Evolutionary conservation across 1,140 invertebrate genomes (phyloP).

Genomic region (Dryas iulia): DNA sequence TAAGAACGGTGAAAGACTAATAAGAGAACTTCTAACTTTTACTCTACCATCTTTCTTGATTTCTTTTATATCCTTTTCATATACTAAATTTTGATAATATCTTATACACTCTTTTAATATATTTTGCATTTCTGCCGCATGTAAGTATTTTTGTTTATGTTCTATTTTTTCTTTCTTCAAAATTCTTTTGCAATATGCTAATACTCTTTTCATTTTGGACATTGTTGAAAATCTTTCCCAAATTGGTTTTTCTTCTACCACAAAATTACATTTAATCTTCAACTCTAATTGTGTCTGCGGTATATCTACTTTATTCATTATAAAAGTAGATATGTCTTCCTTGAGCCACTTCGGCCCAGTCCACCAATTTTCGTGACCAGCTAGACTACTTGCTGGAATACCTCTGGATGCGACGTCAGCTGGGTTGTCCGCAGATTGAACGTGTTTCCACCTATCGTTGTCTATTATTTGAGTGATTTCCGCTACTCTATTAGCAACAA

Average conservation of each 20-base stretch:
- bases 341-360: conserved; percentile 31
- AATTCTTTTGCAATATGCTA: conserved; percentile 34
- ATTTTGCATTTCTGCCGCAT: conserved; percentile 17
- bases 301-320: conserved; percentile 7
- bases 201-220: conserved; percentile 36
- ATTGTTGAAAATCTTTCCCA: conserved; percentile 34
- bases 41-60: conserved; percentile 27
- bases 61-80: conserved; percentile 28
- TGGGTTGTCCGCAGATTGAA: conserved; percentile 52
- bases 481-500: conserved; percentile 61
- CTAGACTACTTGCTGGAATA: conserved; percentile 22
- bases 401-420: conserved; percentile 62
- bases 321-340: conserved; percentile 10
- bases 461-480: conserved; percentile 50
- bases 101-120: conserved; percentile 24
- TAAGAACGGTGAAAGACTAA: conserved; percentile 40
- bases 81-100: conserved; percentile 29
- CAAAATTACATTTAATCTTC: conserved; percentile 18
- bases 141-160: conserved; percentile 18
- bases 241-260: conserved; percentile 18
- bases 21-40: conserved; percentile 33
- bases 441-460: conserved; percentile 47
- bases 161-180: conserved; percentile 15
- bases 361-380: conserved; percentile 29
- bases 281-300: conserved; percentile 33